Conservation (phyloP, 2,113 vertebrate species). For the Pelusios castaneus region DNA sequence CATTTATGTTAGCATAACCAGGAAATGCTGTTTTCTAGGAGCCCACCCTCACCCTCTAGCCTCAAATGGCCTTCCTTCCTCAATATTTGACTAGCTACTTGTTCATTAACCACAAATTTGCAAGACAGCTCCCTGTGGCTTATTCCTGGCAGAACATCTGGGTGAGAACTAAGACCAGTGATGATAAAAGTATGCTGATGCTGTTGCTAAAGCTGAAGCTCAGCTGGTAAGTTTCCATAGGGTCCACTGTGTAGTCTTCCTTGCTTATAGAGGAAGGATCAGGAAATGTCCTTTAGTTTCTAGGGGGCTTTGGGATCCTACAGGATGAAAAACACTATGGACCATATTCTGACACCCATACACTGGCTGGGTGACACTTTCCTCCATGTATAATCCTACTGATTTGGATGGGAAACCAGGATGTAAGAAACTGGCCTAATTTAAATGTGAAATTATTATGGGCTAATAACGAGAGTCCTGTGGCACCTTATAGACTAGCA, state of each 20-base stretch:
- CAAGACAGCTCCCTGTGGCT: background rate
- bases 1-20: too few species aligned
- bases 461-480: too few species aligned
- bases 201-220: background rate
- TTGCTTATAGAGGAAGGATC: background rate
- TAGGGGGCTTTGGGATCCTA: accelerated
- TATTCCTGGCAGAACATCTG: background rate
- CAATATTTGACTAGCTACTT: background rate
- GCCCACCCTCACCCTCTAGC: too few species aligned
- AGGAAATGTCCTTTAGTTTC: background rate
- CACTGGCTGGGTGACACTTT: background rate
- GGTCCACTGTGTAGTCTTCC: background rate
- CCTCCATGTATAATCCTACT: background rate
- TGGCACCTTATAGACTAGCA: too few species aligned
- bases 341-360: background rate
- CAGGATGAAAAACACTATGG: background rate
- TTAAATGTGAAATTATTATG: background rate
- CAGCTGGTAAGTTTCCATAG: too few species aligned
- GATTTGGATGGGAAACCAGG: background rate
- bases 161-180: background rate
- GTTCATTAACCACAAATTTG: background rate
- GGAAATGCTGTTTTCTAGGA: too few species aligned
- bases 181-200: background rate
- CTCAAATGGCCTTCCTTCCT: background rate
- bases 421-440: background rate